phyloP scores from a whole-genome alignment of 2,113 vertebrate genomes.

The Pandion haliaetus region DNA sequence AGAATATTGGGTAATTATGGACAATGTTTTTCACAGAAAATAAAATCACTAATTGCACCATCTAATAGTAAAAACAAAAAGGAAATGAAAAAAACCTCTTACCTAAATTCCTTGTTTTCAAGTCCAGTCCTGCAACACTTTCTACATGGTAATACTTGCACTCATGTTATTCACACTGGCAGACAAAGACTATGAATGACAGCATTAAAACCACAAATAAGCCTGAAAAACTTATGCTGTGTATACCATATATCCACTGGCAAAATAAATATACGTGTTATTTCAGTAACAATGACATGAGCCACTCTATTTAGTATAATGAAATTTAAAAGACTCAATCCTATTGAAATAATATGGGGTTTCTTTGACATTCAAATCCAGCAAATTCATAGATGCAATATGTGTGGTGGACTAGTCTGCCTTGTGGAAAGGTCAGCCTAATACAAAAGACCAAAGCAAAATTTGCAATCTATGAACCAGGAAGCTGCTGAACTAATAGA shows the following conservation, averaged over 20 bases:
- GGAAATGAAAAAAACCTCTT: neutral
- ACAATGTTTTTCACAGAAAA: neutral
- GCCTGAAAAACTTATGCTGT: neutral
- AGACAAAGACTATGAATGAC: neutral
- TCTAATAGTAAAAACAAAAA: neutral
- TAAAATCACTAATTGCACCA: neutral
- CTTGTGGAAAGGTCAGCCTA: neutral
- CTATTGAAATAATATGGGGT: neutral
- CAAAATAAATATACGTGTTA: neutral
- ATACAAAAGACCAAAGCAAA: neutral
- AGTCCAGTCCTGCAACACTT: neutral
- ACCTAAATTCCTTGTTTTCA: neutral
- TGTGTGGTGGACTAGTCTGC: neutral
- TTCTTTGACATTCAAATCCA: neutral
- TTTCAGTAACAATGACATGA: neutral
- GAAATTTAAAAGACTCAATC: neutral
- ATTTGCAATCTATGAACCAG: neutral
- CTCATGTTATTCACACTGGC: neutral
- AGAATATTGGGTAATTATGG: neutral
- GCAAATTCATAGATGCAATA: neutral
- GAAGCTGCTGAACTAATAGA: neutral
- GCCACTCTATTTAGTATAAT: neutral
- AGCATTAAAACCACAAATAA: neutral
- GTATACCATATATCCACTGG: neutral
- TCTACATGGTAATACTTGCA: neutral